A percentile compares a stretch with the other conserved stretches of the same genome.
phyloP scores from a whole-genome alignment of 2,113 vertebrate genomes.

The Clinocottus analis region DNA sequence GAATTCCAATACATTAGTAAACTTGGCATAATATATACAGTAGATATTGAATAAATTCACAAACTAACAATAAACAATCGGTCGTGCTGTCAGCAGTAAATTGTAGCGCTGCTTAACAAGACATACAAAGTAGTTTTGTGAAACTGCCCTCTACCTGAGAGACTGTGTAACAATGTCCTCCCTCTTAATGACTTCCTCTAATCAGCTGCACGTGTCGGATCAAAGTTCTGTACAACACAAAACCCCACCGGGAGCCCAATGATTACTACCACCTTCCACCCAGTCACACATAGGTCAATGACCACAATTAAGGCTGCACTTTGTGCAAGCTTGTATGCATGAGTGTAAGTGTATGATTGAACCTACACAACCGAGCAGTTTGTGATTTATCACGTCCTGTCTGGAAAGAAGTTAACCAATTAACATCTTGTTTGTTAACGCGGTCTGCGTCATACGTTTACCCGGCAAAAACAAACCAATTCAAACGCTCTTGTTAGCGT shows the following conservation, averaged over 20 bases:
- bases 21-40: not conserved
- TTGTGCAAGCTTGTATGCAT: not conserved
- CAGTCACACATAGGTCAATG: conserved; percentile 64
- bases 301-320: conserved; percentile 44
- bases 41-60: not conserved
- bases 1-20: conserved; percentile 2
- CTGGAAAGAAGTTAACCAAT: conserved; percentile 10
- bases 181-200: conserved; percentile 70
- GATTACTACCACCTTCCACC: conserved; percentile 69
- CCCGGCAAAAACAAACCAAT: conserved; percentile 21
- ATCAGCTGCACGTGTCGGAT: conserved; percentile 76
- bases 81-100: conserved; percentile 1
- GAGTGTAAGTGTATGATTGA: not conserved
- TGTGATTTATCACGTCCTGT: conserved; percentile 31
- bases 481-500: conserved; percentile 34
- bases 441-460: conserved; percentile 4
- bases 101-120: conserved; percentile 9
- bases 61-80: conserved; percentile 6
- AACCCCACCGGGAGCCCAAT: conserved; percentile 52
- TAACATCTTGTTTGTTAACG: conserved; percentile 27
- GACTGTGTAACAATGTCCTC: conserved; percentile 60
- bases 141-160: conserved; percentile 37
- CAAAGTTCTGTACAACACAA: conserved; percentile 61
- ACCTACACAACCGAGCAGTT: not conserved
- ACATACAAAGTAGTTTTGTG: conserved; percentile 31